Evolutionary conservation across 1,140 invertebrate species (phyloP).

Genomic region (Ceratosolen fusciceps): DNA sequence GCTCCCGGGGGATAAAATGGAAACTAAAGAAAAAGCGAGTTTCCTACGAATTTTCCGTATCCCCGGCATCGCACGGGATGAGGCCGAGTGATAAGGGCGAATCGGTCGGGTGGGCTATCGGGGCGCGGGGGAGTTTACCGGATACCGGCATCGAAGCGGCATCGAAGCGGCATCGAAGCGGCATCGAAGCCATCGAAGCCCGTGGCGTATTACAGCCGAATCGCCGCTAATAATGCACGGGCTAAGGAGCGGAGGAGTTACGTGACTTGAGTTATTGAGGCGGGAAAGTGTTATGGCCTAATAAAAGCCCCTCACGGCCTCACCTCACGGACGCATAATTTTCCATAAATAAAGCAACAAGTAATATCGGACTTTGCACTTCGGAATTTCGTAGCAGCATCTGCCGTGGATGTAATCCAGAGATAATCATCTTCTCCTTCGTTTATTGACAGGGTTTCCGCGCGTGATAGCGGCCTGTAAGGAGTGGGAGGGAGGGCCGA

Average conservation of each 20-base stretch:
- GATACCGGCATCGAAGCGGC: no score
- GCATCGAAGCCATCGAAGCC: neutral
- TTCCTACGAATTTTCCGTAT: no score
- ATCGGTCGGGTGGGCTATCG: no score
- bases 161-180: neutral
- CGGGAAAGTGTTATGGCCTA: neutral
- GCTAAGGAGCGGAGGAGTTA: neutral
- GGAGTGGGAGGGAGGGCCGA: no score
- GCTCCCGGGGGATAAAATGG: no score
- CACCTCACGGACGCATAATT: neutral
- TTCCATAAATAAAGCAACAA: neutral
- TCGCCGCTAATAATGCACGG: neutral
- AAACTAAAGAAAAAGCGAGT: no score
- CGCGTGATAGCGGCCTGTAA: no score
- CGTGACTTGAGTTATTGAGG: neutral
- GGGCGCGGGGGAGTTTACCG: neutral
- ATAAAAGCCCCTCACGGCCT: neutral
- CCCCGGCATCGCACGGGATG: no score
- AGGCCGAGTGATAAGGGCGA: no score
- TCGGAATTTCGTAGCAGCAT: neutral
- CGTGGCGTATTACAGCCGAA: neutral
- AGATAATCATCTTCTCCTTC: no score
- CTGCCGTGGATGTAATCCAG: neutral
- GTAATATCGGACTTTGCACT: neutral
- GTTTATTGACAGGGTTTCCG: no score